Evolutionary conservation across 2,797 vertebrate species (phyloP), one percentile per base, ranked within the genome.

Genomic region (Xyrichtys novacula): DNA sequence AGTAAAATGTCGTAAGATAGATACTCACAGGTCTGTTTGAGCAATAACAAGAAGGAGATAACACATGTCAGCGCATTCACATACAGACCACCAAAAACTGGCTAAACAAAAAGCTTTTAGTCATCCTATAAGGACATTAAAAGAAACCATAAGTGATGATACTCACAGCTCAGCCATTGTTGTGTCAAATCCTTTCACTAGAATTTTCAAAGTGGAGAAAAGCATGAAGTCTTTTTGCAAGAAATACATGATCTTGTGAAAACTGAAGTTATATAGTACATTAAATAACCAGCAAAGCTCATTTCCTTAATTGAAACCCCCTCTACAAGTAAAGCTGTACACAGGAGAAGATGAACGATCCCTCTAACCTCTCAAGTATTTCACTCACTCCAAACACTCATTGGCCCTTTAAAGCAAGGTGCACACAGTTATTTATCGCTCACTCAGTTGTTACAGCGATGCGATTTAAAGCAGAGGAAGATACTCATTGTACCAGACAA

Each of bases 101-200:
- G 1, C 48, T 62, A 31, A 8, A 26, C 3, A 36, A 1, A 17
- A 47, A 54, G 39, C 1, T 60, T 48, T 54, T 8, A 39, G 12
- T 8, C 2, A 52, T 25, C 58, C 17, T 54, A 15, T 65, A 8
- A 54, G 25, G 3, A 57, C 6, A 40, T 42, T 1, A 22, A 66
- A 53, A 40, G 10, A 38, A 58, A 50, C 1, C 11, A 57, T 46
- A 71, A 53, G 9, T 14, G 23, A 54, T 19, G 19, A 71, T 76
- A 92, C 88, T 90, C 80, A 92, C 90, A 38, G 61, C 0, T 92
- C 90, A 52, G 84, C 72, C 88, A 92, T 92, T 76, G 19, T 65
- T 75, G 59, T 43, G 19, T 66, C 53, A 11, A 52, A 71, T 25
- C 42, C 44, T 15, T 0, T 2, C 26, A n/a, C 61, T 88, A 50